These are phyloP conservation scores for Strongylocentrotus purpuratus DNA, from an alignment of 35 echinoderm and acorn worm species.

Conservation along the genomic window DNA sequence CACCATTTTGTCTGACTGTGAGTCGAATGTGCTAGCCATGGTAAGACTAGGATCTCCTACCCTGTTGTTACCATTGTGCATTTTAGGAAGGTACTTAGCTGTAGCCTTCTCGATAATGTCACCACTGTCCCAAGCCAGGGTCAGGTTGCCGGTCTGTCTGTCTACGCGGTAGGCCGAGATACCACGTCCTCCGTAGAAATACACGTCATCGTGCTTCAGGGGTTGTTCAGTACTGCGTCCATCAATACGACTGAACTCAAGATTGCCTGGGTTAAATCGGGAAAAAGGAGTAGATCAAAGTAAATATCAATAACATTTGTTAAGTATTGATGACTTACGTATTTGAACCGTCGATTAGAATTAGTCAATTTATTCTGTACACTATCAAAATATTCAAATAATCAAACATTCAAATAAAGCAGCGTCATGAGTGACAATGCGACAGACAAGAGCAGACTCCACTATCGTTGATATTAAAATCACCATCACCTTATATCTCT, in stretches of 20 bases:
- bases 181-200: constrained; percentile 43
- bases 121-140: constrained; percentile 42
- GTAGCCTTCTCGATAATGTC: constrained; percentile 50
- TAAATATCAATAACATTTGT: too few species aligned
- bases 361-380: too few species aligned
- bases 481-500: neutral
- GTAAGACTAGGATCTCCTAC: constrained; percentile 21
- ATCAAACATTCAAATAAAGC: too few species aligned
- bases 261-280: neutral
- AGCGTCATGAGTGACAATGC: too few species aligned
- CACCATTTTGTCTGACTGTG: constrained; percentile 31
- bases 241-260: constrained; percentile 42
- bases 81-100: constrained; percentile 13
- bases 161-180: constrained; percentile 42
- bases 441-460: neutral
- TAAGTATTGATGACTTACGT: too few species aligned
- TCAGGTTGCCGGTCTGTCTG: neutral
- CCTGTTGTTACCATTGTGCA: constrained; percentile 44
- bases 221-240: constrained; percentile 30
- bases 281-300: neutral
- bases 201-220: constrained; percentile 36
- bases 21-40: constrained; percentile 20
- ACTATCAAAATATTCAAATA: too few species aligned
- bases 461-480: neutral
- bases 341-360: too few species aligned